phyloP scores from a whole-genome alignment of 2,797 vertebrate species.

The Pelodytes ibericus region DNA sequence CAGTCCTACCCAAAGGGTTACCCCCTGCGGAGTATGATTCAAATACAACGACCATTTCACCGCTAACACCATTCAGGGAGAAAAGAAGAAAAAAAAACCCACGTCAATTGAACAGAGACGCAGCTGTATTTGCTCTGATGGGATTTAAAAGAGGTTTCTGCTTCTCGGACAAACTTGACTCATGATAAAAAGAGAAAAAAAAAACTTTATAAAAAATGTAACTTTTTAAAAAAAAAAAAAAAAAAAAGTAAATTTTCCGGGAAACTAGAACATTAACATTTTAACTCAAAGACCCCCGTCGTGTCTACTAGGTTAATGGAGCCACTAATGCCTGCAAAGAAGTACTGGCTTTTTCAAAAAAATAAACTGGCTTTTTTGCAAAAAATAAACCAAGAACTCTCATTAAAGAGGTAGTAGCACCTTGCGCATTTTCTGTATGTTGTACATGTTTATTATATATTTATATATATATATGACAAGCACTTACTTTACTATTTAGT shows the following conservation, averaged over 20 bases:
- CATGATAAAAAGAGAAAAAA: conserved; percentile 29
- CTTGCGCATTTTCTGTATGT: too few species aligned
- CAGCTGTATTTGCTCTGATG: conserved; percentile 56
- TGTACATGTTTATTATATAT: too few species aligned
- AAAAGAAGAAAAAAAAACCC: conserved; percentile 7
- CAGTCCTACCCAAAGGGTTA: conserved; percentile 26
- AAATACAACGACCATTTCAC: conserved; percentile 37
- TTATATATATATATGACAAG: too few species aligned
- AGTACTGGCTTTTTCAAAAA: background rate
- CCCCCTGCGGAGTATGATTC: conserved; percentile 53
- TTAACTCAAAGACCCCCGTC: conserved; percentile 12
- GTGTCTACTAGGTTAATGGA: conserved; percentile 3
- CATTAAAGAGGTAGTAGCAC: too few species aligned
- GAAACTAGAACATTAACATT: conserved; percentile 42
- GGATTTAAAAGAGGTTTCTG: conserved; percentile 50
- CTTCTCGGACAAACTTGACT: conserved; percentile 53
- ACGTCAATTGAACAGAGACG: conserved; percentile 47
- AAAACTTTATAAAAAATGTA: background rate
- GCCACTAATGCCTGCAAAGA: background rate
- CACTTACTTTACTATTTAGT: too few species aligned
- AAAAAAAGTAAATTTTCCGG: conserved; percentile 38
- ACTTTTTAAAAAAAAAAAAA: conserved; percentile 22
- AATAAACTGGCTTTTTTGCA: too few species aligned
- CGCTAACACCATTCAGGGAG: conserved; percentile 44
- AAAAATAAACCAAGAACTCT: too few species aligned